These are phyloP conservation scores for Aramus guarauna DNA, from an alignment of 2,113 vertebrate genomes.

Conservation along the genomic window DNA sequence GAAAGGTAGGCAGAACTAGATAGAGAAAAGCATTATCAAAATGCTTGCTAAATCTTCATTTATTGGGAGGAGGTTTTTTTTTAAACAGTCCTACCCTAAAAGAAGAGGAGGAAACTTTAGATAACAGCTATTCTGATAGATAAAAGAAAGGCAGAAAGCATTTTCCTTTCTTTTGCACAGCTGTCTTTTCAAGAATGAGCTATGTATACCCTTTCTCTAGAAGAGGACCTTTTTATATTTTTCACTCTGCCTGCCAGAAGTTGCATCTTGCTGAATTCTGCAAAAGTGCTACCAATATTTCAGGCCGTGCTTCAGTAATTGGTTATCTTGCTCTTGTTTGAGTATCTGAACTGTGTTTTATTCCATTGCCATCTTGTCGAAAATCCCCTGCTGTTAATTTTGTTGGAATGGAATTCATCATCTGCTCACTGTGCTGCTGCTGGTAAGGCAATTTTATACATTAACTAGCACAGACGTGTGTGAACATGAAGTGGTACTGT, in stretches of 20 bases:
- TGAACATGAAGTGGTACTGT: neutral
- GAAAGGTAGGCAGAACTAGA: neutral
- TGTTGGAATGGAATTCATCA: slow-evolving; percentile 57
- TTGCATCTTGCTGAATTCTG: slow-evolving; percentile 10
- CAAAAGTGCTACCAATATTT: neutral
- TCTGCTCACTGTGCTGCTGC: slow-evolving; percentile 29
- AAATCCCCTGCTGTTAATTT: slow-evolving; percentile 44
- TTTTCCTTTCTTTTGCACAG: neutral
- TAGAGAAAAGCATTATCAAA: neutral
- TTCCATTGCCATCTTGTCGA: neutral
- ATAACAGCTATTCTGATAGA: slow-evolving; percentile 15
- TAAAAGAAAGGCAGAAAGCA: neutral
- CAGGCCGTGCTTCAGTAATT: neutral
- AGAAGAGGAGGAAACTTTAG: slow-evolving; percentile 24
- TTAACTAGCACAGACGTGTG: neutral
- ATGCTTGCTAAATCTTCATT: neutral
- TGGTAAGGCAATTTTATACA: slow-evolving; percentile 38
- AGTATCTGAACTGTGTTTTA: neutral
- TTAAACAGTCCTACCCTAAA: neutral
- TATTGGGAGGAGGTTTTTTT: neutral
- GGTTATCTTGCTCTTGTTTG: neutral
- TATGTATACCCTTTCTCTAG: neutral
- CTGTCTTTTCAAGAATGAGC: neutral
- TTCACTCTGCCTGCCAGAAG: neutral
- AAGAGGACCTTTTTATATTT: neutral